A percentile compares a stretch with the other conserved stretches of the same genome.
phyloP scores from a whole-genome alignment of 1,140 invertebrate species.

The Calycopis cecrops region DNA sequence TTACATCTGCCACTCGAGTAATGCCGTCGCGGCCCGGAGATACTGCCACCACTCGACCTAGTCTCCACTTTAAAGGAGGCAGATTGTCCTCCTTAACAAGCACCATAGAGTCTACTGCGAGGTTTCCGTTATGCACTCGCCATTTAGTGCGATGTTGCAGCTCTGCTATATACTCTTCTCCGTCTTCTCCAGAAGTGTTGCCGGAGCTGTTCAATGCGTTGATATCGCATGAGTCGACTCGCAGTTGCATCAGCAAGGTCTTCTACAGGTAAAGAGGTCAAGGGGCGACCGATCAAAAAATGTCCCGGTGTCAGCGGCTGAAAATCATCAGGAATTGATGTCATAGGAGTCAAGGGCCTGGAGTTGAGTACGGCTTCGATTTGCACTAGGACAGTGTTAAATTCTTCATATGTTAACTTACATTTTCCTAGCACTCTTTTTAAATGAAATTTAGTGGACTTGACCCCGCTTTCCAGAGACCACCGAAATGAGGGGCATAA shows the following conservation, averaged over 20 bases:
- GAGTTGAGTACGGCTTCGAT: constrained; percentile 28
- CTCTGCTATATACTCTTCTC: too few relatives aligned
- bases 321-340: constrained; percentile 32
- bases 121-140: too few relatives aligned
- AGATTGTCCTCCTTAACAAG: too few relatives aligned
- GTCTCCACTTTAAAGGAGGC: constrained; percentile 22
- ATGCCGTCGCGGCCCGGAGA: constrained; percentile 20
- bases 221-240: constrained; percentile 14
- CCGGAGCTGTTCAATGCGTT: constrained; percentile 17
- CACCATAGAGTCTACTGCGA: too few relatives aligned
- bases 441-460: constrained; percentile 30
- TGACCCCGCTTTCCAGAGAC: constrained; percentile 24
- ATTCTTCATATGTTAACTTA: constrained; percentile 24
- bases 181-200: constrained; percentile 25
- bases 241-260: neutral
- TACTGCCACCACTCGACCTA: constrained; percentile 10
- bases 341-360: constrained; percentile 26
- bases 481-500: constrained; percentile 29
- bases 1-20: constrained; percentile 21
- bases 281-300: constrained; percentile 39
- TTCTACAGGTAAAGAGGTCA: constrained; percentile 24
- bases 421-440: constrained; percentile 23
- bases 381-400: constrained; percentile 21
- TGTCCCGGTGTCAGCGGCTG: constrained; percentile 40
- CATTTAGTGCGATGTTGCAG: too few relatives aligned